These are phyloP conservation scores for Axis porcinus DNA, from an alignment of 2,113 vertebrate genomes.

Conservation along the genomic window DNA sequence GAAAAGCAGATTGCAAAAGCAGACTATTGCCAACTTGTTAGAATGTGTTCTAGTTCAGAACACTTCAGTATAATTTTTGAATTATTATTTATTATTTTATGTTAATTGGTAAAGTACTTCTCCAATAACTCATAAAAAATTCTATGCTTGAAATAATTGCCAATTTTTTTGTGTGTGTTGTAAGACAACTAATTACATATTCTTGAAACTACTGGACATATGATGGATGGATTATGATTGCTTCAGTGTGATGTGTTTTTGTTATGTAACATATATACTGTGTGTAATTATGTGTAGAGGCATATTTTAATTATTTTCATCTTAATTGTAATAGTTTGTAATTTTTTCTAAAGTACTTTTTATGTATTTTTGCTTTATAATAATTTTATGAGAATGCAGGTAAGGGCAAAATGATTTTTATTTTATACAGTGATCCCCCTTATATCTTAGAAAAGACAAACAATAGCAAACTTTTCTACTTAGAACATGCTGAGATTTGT, in stretches of 20 bases:
- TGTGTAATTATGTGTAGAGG: neutral
- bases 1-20: constrained; percentile 54
- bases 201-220: neutral
- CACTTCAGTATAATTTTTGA: constrained; percentile 5
- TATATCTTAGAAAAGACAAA: neutral
- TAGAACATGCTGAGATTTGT: neutral
- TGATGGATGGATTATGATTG: neutral
- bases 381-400: neutral
- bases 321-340: constrained; percentile 9
- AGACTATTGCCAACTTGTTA: neutral
- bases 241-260: neutral
- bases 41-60: neutral
- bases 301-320: constrained; percentile 10
- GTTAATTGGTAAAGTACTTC: constrained; percentile 38
- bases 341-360: neutral
- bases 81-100: constrained; percentile 56
- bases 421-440: neutral
- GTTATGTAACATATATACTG: neutral
- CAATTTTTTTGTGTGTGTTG: neutral
- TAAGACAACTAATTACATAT: neutral
- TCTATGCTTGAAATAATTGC: neutral
- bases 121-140: constrained; percentile 36
- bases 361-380: neutral
- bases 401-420: neutral
- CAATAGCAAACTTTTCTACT: neutral